Evolutionary conservation across 1,140 invertebrate species (phyloP), one percentile per base, ranked within the genome.

Genomic region (Heliothis virescens): DNA sequence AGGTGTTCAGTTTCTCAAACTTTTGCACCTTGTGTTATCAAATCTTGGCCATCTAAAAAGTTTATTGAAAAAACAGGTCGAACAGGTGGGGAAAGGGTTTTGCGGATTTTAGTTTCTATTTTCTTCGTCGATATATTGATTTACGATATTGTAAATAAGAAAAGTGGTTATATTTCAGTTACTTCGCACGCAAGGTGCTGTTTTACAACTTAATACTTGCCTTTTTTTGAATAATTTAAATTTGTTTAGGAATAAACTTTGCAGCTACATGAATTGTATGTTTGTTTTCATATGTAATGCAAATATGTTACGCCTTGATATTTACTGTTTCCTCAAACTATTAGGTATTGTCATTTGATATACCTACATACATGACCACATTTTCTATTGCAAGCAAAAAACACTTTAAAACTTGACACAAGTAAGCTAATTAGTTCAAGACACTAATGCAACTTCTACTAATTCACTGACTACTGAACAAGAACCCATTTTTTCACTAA

Each of bases 21-120:
- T 87, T 91, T 90, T 92, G 87, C 91, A 92, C 91, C 91, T 92
- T 94, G 90, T 90, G 89, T 81, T 87, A 88, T 91, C 86, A 87
- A 90, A 90, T 89, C 81, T 87, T 87, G 79, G 83, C 73, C 71
- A 84, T 85, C 79, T 81, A 83, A 77, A 83, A 63, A 41, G 47
- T 74, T 73, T 83, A 87, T 90, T 86, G 86, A 90, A 88, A 90
- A 87, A 88, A 80, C 59, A 50, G 62, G 79, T 86, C 59, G 41
- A 86, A 91, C 90, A 93, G 91, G 88, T 93, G 90, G 11, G 47
- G 65, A 67, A 84, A 83, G 81, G 79, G 83, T 83, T 86, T 85
- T 79, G 85, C 81, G 81, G 77, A 84, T 86, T 69, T 86, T 79
- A 60, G 53, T 79, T 69, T 71, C 21, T 77, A 74, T 59, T 74